A percentile compares a stretch with the other conserved stretches of the same genome.
Evolutionary conservation across 2,888 invertebrate genomes (phyloP).

Genomic region (Sepiola atlantica): DNA sequence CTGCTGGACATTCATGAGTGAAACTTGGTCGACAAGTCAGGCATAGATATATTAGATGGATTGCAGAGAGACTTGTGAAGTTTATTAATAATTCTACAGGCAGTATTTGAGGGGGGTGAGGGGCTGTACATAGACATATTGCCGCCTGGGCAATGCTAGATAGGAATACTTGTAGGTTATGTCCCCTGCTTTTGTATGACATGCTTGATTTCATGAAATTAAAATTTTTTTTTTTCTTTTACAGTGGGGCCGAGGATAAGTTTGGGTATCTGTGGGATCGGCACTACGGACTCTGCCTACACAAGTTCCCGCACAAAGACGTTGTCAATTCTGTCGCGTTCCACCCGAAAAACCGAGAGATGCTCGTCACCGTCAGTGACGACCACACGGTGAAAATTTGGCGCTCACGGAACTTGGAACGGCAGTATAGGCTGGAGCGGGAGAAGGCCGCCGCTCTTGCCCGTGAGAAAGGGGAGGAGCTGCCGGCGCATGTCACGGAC

Average conservation of each 20-base stretch:
- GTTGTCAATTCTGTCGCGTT: constrained; percentile 91
- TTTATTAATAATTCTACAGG: too few relatives aligned
- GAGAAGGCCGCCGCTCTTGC: background rate
- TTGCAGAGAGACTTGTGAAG: too few relatives aligned
- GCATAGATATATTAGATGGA: too few relatives aligned
- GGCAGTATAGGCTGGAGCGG: constrained; percentile 49
- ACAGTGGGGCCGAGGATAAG: constrained; percentile 87
- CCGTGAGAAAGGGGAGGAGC: constrained; percentile 5
- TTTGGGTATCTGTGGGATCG: constrained; percentile 90
- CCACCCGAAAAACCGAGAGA: constrained; percentile 86
- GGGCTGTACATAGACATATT: too few relatives aligned
- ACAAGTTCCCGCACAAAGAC: constrained; percentile 84
- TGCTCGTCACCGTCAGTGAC: constrained; percentile 88
- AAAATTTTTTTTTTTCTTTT: constrained; percentile 60
- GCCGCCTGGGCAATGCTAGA: too few relatives aligned
- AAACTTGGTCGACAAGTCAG: too few relatives aligned
- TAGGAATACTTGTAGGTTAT: too few relatives aligned
- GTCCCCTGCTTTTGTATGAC: background rate
- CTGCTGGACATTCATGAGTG: too few relatives aligned
- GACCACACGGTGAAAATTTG: constrained; percentile 84
- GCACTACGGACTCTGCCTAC: constrained; percentile 86
- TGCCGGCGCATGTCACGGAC: background rate
- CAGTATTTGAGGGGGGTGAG: too few relatives aligned
- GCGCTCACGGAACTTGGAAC: constrained; percentile 69
- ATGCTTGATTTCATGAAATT: too few relatives aligned